phyloP scores from a whole-genome alignment of 2,888 invertebrate genomes.

The Lycocerus yunnanus region DNA sequence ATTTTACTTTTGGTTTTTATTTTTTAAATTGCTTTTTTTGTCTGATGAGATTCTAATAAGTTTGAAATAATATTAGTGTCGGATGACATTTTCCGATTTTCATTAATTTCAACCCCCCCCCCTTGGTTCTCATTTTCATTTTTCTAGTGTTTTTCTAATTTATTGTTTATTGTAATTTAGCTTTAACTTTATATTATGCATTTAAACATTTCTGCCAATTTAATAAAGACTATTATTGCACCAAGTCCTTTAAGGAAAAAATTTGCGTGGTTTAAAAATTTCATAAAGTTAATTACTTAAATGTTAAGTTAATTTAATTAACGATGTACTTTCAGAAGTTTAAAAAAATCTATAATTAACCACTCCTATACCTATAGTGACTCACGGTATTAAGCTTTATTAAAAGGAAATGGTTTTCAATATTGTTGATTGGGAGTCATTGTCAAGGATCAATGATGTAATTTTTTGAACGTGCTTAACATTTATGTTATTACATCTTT shows the following conservation, averaged over 20 bases:
- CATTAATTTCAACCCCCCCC: neutral
- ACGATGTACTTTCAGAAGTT: neutral
- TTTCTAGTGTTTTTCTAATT: neutral
- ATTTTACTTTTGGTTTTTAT: neutral
- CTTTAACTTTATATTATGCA: too few species aligned
- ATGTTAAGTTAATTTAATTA: neutral
- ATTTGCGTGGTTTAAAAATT: neutral
- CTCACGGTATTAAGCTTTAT: neutral
- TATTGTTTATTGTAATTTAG: neutral
- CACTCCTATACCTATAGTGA: neutral
- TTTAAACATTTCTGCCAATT: neutral
- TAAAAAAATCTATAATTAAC: neutral
- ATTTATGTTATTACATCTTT: conserved; percentile 10
- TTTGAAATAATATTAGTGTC: too few species aligned
- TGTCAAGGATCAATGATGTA: conserved; percentile 24
- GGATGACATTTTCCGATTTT: neutral
- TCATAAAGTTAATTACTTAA: neutral
- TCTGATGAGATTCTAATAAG: too few species aligned
- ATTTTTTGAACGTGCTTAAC: conserved; percentile 15
- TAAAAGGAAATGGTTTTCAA: conserved; percentile 17
- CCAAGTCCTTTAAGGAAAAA: neutral
- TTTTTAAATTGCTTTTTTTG: neutral
- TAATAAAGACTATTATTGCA: neutral
- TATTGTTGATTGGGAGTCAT: conserved; percentile 18
- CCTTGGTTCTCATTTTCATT: neutral